Percentiles rank a stretch among this genome's conserved stretches.
phyloP scores from a whole-genome alignment of 2,113 vertebrate genomes.

The Hassar affinis region DNA sequence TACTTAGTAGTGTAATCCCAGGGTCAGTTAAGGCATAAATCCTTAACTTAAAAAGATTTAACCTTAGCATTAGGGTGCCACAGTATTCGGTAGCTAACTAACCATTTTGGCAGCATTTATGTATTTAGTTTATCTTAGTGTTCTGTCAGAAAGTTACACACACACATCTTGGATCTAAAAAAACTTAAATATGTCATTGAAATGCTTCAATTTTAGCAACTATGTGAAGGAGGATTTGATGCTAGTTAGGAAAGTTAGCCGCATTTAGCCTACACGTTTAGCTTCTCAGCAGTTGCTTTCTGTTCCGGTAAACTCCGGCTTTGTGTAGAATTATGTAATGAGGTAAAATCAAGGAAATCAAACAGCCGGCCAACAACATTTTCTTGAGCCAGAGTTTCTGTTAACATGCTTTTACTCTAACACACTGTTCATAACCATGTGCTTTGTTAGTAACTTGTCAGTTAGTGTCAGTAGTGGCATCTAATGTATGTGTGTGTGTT shows the following conservation, averaged over 20 bases:
- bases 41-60: too few relatives aligned
- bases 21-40: background rate
- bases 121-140: background rate
- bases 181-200: background rate
- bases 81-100: background rate
- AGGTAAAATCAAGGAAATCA: background rate
- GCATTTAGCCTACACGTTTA: background rate
- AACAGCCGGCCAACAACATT: background rate
- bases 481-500: background rate
- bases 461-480: background rate
- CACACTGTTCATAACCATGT: background rate
- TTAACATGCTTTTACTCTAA: background rate
- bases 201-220: background rate
- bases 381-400: background rate
- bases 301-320: background rate
- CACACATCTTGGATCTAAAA: too few relatives aligned
- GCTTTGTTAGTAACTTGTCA: background rate
- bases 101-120: background rate
- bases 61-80: too few relatives aligned
- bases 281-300: background rate
- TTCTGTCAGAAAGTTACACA: background rate
- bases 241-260: background rate
- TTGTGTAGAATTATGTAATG: background rate
- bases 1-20: too few relatives aligned
- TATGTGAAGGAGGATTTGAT: background rate